phyloP scores from a whole-genome alignment of 2,888 invertebrate genomes.

The Archips xylosteana region DNA sequence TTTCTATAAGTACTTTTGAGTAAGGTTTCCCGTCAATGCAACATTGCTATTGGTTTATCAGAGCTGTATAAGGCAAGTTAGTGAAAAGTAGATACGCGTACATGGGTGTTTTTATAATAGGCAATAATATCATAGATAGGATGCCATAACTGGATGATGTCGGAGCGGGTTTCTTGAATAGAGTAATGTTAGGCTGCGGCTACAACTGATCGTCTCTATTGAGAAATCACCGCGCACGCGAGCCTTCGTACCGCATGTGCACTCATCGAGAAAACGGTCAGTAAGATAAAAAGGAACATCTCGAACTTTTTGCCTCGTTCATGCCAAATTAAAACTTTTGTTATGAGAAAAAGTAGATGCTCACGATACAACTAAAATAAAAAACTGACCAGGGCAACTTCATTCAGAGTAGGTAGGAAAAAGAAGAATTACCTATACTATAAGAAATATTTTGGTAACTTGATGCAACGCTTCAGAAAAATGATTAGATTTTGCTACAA shows the following conservation, averaged over 20 bases:
- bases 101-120: constrained; percentile 65
- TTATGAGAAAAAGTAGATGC: neutral
- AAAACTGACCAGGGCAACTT: no score
- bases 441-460: no score
- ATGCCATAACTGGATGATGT: constrained; percentile 68
- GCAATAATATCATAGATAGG: constrained; percentile 73
- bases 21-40: constrained; percentile 69
- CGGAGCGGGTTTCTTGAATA: constrained; percentile 68
- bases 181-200: constrained; percentile 47
- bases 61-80: constrained; percentile 70
- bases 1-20: constrained; percentile 46
- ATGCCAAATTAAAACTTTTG: neutral
- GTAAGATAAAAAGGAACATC: constrained; percentile 9
- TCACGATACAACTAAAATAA: no score
- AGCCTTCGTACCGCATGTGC: neutral
- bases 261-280: constrained; percentile 13
- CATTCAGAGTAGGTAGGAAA: no score
- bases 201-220: constrained; percentile 40
- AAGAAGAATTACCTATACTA: no score
- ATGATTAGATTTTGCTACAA: no score
- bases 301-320: neutral
- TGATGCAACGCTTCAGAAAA: no score
- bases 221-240: constrained; percentile 31
- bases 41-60: constrained; percentile 65
- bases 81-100: constrained; percentile 70